A percentile compares a stretch with the other conserved stretches of the same genome.
These are phyloP conservation scores for Monochamus alternatus DNA, from an alignment of 2,888 invertebrate genomes.

Conservation along the genomic window DNA sequence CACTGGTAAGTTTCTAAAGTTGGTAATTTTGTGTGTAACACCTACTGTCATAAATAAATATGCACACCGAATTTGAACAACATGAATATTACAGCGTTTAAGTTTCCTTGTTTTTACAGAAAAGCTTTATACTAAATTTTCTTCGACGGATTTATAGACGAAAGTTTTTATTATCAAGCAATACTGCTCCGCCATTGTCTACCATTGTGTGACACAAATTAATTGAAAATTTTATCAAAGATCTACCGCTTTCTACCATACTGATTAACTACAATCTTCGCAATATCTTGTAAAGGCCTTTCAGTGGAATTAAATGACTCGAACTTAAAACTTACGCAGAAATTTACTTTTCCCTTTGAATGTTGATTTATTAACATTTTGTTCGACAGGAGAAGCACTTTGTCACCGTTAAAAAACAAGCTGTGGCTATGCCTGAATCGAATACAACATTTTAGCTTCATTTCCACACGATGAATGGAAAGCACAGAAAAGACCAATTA, in stretches of 20 bases:
- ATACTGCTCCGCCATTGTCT: neutral
- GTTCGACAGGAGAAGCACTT: constrained; percentile 3
- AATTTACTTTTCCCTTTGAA: constrained; percentile 6
- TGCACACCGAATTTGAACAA: too few relatives aligned
- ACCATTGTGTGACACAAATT: neutral
- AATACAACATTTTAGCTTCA: constrained; percentile 1
- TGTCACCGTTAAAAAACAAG: neutral
- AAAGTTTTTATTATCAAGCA: too few relatives aligned
- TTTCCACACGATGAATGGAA: neutral
- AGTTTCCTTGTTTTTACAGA: too few relatives aligned
- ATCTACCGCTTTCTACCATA: neutral
- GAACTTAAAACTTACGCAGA: constrained; percentile 5
- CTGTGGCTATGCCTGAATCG: neutral
- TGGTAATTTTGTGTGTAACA: too few relatives aligned
- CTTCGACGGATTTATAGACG: too few relatives aligned
- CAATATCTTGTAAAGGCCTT: neutral
- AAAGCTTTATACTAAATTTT: too few relatives aligned
- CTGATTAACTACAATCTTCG: neutral
- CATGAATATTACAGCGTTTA: too few relatives aligned
- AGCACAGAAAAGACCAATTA: neutral
- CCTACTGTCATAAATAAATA: too few relatives aligned
- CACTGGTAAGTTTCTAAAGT: too few relatives aligned
- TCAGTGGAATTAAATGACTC: neutral
- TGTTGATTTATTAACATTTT: constrained; percentile 13
- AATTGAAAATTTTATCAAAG: constrained; percentile 1